A percentile compares a stretch with the other conserved stretches of the same genome.
phyloP scores from a whole-genome alignment of 2,888 invertebrate genomes.

The Drosophila subsilvestris region DNA sequence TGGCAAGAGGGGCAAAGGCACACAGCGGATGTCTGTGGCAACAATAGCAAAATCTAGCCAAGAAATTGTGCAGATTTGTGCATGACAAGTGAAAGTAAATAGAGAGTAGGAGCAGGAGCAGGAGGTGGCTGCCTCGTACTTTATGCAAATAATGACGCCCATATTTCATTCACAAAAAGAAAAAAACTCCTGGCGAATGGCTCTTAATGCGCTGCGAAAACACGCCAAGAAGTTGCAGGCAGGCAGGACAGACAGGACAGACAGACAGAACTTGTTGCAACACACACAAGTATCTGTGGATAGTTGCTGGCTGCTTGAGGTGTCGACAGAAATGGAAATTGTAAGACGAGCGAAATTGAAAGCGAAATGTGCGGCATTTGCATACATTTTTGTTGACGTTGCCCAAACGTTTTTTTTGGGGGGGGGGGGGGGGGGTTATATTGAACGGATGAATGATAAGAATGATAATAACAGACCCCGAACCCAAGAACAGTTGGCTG shows the following conservation, averaged over 20 bases:
- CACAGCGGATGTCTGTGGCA: constrained; percentile 25
- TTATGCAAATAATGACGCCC: constrained; percentile 70
- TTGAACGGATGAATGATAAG: constrained; percentile 65
- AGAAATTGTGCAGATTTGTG: constrained; percentile 65
- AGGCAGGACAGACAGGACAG: neutral
- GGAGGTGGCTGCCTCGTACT: constrained; percentile 40
- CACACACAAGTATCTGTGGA: constrained; percentile 7
- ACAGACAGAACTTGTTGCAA: constrained; percentile 59
- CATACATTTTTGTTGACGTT: constrained; percentile 64
- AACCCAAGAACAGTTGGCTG: neutral
- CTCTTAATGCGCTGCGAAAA: constrained; percentile 65
- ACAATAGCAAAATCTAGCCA: constrained; percentile 39
- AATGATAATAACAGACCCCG: constrained; percentile 35
- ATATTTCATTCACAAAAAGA: constrained; percentile 66
- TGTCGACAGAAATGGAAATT: constrained; percentile 38
- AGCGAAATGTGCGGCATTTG: constrained; percentile 75
- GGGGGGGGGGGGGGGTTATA: constrained; percentile 52
- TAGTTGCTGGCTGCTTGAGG: constrained; percentile 1
- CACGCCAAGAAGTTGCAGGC: constrained; percentile 65
- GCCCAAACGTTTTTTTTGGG: constrained; percentile 8
- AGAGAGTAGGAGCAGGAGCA: constrained; percentile 30
- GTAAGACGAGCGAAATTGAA: constrained; percentile 70
- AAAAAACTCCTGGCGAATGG: constrained; percentile 29
- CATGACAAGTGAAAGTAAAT: constrained; percentile 69
- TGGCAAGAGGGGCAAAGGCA: constrained; percentile 9